Base-by-base conservation (phyloP, 2,888 invertebrate species). In the Stenichneumon culpator region DNA sequence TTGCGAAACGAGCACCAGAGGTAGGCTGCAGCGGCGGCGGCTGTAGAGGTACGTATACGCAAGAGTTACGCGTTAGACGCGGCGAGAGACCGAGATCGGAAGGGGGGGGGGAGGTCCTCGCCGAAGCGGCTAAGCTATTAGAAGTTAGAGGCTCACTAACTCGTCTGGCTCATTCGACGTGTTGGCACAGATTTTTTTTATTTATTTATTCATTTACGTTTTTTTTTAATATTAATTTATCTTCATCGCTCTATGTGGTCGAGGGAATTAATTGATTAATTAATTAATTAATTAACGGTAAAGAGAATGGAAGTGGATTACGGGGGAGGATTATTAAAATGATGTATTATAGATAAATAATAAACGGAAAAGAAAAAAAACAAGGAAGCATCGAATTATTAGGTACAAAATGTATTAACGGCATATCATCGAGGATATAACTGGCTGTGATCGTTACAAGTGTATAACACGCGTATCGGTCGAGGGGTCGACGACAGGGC, bases 351-450 rank as follows among this genome's bases (percentile, higher is more conserved):
- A 19, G 52, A n/a, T 39, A 19, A 65, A 36, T n/a, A 2, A 68
- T 67, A 25, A 39, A 22, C n/a, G 50, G 36, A 47, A 39, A 32
- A 69, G 7, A n/a, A 63, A 75, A 32, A 44, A 39, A 74, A 28
- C 16, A 47, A 11, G 5, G 16, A 25, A 19, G 52, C 14, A 5
- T 52, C 14, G 72, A 63, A 83, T 86, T 63, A 69, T 78, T 86
- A 82, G 70, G 85, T 87, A 86, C 54, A 85, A 88, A 87, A 87
- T 87, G 82, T 88, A 88, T 89, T 89, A 82, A 84, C 86, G 86
- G 65, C 77, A 67, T 81, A 72, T 75, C 83, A 69, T 73, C 83
- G 77, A 83, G 79, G 69, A 65, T 82, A 80, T 65, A 52, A 86
- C 63, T 78, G 32, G 77, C 60, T 78, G 68, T 70, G 68, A 81